Base-by-base conservation (phyloP, 92 coral and sea anemone species). In the Montipora capitata region DNA sequence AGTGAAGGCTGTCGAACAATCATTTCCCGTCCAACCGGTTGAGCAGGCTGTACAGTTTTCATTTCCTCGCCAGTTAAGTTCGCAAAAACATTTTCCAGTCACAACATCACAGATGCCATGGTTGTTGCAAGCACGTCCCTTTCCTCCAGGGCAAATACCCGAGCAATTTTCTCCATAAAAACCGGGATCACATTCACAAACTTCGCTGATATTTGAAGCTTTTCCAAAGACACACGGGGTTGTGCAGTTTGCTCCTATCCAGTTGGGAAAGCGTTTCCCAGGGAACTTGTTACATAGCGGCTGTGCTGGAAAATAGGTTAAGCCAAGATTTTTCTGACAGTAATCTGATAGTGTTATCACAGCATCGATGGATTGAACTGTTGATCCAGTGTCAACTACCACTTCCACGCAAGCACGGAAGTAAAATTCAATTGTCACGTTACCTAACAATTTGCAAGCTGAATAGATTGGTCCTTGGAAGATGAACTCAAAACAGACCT, bases 241-340 rank as follows among this genome's bases (percentile, higher is more conserved):
- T 7, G 96, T 84, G 61, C 99, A 98, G 91, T 98, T 94, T 8
- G 63, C 64, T 10, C 99, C 99, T 44, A 98, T 98, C 99, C 99
- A 98, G 63, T 98, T 85, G 6, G 98, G 98, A 74, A 96, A 98
- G 52, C 85, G 73, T 78, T 89, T 94, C 52, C 98, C 96, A 12
- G 92, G 96, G 76, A 96, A 97, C 38, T 84, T 62, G 90, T 96
- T 97, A 78, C 99, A 97, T 35, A 97, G 81, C 44, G 95, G 82
- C 13, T 91, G 94, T 42, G 99, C 99, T 49, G 99, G 99, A 98
- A 98, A 97, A 83, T 86, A 72, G 39, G 83, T 48, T 56, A 97
- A 92, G 16, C 76, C 80, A 51, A 97, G 87, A 0, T 82, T 70
- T 43, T 83, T 80, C 89, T 96, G 93, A 85, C 99, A 97, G 80